A percentile compares a stretch with the other conserved stretches of the same genome.
phyloP scores from a whole-genome alignment of 1,140 invertebrate genomes.

The Eueides isabella region DNA sequence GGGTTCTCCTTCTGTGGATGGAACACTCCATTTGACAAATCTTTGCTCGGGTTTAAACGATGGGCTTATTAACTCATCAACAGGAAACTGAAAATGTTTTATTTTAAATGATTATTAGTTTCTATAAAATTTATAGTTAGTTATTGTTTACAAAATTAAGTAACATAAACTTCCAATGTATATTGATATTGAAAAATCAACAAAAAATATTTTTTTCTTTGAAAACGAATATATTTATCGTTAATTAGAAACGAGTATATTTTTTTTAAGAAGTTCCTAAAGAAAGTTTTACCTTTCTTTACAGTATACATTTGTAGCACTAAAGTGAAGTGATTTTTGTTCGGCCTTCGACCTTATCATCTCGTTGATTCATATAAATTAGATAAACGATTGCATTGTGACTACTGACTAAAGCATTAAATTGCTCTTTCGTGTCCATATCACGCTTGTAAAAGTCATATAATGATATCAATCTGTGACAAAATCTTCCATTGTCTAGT shows the following conservation, averaged over 20 bases:
- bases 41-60: slow-evolving; percentile 66
- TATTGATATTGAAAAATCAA: neutral
- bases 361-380: slow-evolving; percentile 48
- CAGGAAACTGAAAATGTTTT: slow-evolving; percentile 59
- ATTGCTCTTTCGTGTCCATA: slow-evolving; percentile 38
- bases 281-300: no score
- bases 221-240: no score
- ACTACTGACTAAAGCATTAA: slow-evolving; percentile 33
- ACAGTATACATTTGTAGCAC: neutral
- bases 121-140: no score
- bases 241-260: no score
- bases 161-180: no score
- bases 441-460: neutral
- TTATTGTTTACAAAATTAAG: no score
- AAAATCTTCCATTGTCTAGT: neutral
- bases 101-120: no score
- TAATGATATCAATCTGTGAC: neutral
- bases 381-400: slow-evolving; percentile 50
- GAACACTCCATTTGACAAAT: slow-evolving; percentile 65
- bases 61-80: slow-evolving; percentile 60
- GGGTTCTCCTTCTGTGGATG: slow-evolving; percentile 58
- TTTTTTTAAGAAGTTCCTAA: no score
- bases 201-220: no score
- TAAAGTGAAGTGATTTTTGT: neutral
- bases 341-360: slow-evolving; percentile 18